Evolutionary conservation across 2,888 invertebrate genomes (phyloP), one percentile per base, ranked within the genome.

Genomic region (Andrena dorsata): DNA sequence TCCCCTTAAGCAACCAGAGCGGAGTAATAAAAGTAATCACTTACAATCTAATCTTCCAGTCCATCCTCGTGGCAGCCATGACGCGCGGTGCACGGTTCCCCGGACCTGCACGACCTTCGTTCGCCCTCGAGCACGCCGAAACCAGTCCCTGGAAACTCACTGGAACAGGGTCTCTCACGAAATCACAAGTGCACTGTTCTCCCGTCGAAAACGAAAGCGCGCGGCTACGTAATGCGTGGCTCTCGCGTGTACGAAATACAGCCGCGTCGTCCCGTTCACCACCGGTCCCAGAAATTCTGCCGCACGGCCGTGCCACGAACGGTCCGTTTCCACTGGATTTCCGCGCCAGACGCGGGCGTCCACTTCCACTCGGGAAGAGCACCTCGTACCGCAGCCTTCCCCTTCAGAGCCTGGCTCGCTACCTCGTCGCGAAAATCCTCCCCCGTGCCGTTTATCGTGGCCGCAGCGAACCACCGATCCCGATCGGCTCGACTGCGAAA

Each of bases 1-100:
- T 71, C 80, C 80, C 66, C 71, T 53, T 70, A 78, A 80, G 53
- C 66, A 80, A 80, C 80, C 70, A 78, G 79, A 80, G 80, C 81
- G 69, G n/a, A 71, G 47, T 70, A 77, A 80, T 76, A 69, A 86
- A 82, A 79, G 69, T 53, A 66, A 73, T 82, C 70, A 87, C 88
- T 88, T 86, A 88, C 88, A 88, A 72, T 84, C 82, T 85, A 80
- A 86, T 82, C 73, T 82, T 87, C 86, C 89, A 83, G 76, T 87
- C 83, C 86, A 86, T 88, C 77, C 82, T 80, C 51, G 74, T 72
- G 56, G 70, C 75, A 26, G 80, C 80, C 79, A 86, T 88, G 81
- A n/a, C 77, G 61, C 51, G 56, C 13, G 28, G 60, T 7, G 58
- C 65, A 56, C 49, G 71, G 69, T 79, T 60, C 79, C 79, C 63